Base-by-base conservation (phyloP, 92 coral and sea anemone genomes). In the Plumapathes pennacea region DNA sequence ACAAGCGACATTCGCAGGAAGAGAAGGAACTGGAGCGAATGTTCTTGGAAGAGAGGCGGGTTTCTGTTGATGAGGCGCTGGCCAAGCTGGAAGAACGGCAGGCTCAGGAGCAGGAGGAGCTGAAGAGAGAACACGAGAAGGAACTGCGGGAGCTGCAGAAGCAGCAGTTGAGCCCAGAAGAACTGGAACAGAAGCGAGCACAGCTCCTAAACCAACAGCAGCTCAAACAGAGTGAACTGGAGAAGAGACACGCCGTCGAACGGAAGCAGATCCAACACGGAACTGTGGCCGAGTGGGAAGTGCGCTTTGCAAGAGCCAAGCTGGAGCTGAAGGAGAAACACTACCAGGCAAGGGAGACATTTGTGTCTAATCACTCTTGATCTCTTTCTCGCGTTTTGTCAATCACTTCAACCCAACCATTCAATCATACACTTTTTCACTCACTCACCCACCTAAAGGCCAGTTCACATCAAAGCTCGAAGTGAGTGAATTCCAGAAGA, bases 321-420 rank as follows among this genome's bases (percentile, higher is more conserved):
- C 76, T 94, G 33, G 99, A 94, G 37, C 80, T 94, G 12, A 94
- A 88, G 64, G 99, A 94, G 58, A 94, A 88, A 21, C 99, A 94
- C 60, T 94, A 94, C 77, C 77, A 81, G 99, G 99, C 88, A 25
- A 25, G 34, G 26, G 2, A 29, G 10, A 29, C 4, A 42, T 5
- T 2, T 24, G 45, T 50, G 3, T 18, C 31, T 60, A 10, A 18
- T 42, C 7, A 36, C 2, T n/a, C 19, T 18, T 2, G 10, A 46
- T 15, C 22, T 25, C 21, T 9, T 31, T 13, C n/a, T n/a, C n/a
- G n/a, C n/a, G n/a, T n/a, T n/a, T n/a, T n/a, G n/a, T n/a, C n/a
- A n/a, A n/a, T n/a, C n/a, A n/a, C n/a, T n/a, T n/a, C n/a, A n/a
- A n/a, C n/a, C n/a, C n/a, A n/a, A n/a, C n/a, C n/a, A n/a, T n/a